Evolutionary conservation across 2,113 vertebrate species (phyloP).

Genomic region (Argyrosomus japonicus): DNA sequence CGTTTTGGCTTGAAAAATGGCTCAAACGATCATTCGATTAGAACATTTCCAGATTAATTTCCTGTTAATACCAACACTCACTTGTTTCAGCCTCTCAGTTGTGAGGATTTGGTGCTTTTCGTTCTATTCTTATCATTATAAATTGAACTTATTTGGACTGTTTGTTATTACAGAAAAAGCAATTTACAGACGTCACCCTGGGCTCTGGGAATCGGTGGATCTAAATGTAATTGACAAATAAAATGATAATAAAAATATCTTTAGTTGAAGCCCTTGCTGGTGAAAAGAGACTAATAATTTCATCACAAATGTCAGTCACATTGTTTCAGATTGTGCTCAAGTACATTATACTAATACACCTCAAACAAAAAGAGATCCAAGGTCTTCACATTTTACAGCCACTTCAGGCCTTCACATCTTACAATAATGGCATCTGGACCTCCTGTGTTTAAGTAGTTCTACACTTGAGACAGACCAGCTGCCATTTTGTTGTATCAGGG

Average conservation of each 20-base stretch:
- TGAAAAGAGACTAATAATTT: not conserved
- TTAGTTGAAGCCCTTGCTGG: not conserved
- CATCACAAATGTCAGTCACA: not conserved
- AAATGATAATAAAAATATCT: conserved; percentile 24
- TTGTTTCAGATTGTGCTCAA: not conserved
- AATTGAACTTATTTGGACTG: not conserved
- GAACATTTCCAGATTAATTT: not conserved
- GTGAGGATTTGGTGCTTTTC: conserved; percentile 11
- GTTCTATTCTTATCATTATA: not conserved
- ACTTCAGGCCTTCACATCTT: conserved; percentile 23
- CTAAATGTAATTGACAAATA: conserved; percentile 23
- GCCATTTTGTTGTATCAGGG: conserved; percentile 69
- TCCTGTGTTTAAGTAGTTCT: conserved; percentile 50
- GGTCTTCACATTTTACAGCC: conserved; percentile 6
- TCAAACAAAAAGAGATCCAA: conserved; percentile 16
- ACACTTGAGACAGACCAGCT: conserved; percentile 68
- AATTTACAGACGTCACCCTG: conserved; percentile 2
- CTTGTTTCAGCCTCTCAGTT: conserved; percentile 5
- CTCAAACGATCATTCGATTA: not conserved
- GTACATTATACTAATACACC: not conserved
- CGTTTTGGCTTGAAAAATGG: not conserved
- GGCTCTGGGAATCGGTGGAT: conserved; percentile 15
- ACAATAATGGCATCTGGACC: conserved; percentile 44
- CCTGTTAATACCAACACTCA: not conserved
- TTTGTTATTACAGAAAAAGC: not conserved